A percentile compares a stretch with the other conserved stretches of the same genome.
phyloP scores from a whole-genome alignment of 2,797 vertebrate species.

The Dermochelys coriacea region DNA sequence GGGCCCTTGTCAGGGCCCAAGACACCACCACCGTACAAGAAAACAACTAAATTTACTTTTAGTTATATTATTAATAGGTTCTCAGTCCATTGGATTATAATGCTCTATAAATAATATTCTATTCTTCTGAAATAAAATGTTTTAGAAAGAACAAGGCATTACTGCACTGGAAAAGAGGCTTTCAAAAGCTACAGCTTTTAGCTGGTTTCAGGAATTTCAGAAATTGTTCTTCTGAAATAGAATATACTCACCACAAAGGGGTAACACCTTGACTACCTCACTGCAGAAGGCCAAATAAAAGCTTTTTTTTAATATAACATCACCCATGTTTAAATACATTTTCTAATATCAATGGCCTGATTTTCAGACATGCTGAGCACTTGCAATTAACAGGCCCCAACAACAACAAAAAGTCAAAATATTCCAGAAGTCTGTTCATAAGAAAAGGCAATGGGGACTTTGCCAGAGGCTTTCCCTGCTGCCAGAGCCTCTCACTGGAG shows the following conservation, averaged over 20 bases:
- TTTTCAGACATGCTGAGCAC: fast-evolving
- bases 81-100: no score
- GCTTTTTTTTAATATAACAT: no score
- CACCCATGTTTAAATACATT: background rate
- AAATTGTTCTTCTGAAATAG: background rate
- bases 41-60: fast-evolving
- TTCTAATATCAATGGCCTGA: background rate
- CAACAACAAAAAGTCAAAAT: background rate
- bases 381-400: no score
- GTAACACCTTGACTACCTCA: background rate
- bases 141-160: background rate
- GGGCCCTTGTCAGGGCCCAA: background rate
- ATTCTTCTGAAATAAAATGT: fast-evolving
- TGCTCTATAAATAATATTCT: background rate
- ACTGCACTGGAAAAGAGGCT: fast-evolving
- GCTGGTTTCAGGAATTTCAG: background rate
- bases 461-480: no score
- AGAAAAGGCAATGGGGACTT: background rate
- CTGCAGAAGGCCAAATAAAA: background rate
- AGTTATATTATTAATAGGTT: fast-evolving
- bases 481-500: no score
- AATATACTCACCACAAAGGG: background rate
- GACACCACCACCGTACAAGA: background rate
- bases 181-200: fast-evolving
- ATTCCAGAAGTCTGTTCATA: background rate